Conservation (phyloP, 2,113 vertebrate species). For the Nansenia antarctica region DNA sequence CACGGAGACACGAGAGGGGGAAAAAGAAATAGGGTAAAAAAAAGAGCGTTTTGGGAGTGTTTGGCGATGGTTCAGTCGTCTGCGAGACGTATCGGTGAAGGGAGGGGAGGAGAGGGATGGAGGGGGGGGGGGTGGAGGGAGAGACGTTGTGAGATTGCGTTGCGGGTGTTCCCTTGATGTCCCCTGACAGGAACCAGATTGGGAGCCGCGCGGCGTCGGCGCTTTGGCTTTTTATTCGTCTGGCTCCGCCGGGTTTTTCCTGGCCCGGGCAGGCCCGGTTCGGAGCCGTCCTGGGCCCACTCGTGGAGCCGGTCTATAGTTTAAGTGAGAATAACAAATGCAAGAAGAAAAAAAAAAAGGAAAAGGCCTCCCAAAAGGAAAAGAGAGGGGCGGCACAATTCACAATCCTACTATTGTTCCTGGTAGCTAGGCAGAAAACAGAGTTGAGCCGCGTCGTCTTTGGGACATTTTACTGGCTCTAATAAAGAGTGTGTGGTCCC, state of each 20-base stretch:
- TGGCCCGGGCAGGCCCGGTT: constrained; percentile 72
- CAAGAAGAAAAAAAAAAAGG: constrained; percentile 43
- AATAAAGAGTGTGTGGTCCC: constrained; percentile 75
- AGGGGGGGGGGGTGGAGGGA: constrained; percentile 43
- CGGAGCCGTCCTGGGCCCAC: constrained; percentile 66
- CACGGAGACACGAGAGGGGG: constrained; percentile 57
- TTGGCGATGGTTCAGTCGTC: constrained; percentile 80
- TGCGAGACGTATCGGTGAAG: constrained; percentile 75
- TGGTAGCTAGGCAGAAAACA: constrained; percentile 58
- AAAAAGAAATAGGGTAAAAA: constrained; percentile 32
- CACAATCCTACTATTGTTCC: constrained; percentile 75
- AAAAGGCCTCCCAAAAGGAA: constrained; percentile 60
- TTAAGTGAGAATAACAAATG: constrained; percentile 80
- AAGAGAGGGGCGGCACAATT: constrained; percentile 57
- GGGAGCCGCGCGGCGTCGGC: constrained; percentile 70
- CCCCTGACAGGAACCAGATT: constrained; percentile 83
- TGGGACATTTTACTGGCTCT: constrained; percentile 71
- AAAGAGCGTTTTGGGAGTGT: constrained; percentile 66
- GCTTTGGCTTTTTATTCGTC: constrained; percentile 77
- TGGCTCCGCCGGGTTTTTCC: constrained; percentile 79
- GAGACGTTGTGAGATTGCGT: constrained; percentile 77
- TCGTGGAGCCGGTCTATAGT: constrained; percentile 70
- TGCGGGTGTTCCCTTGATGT: constrained; percentile 85
- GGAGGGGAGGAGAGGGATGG: constrained; percentile 44
- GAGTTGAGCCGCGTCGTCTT: constrained; percentile 58